Percentiles rank a stretch among this genome's conserved stretches.
These are phyloP conservation scores for Diadegma fenestrale DNA, from an alignment of 2,888 invertebrate species.

Conservation along the genomic window DNA sequence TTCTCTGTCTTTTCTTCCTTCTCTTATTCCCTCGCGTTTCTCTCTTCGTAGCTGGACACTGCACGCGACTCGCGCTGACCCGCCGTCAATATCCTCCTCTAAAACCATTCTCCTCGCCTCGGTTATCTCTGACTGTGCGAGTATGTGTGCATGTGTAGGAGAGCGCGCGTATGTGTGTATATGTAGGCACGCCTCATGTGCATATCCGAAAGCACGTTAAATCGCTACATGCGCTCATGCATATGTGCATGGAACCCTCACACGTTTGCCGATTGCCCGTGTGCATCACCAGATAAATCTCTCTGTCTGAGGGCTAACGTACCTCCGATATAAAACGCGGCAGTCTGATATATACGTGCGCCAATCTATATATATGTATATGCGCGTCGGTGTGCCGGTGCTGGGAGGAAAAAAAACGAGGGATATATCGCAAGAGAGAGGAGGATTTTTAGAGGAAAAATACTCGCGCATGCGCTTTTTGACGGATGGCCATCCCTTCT, in stretches of 20 bases:
- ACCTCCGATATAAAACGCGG: slow-evolving; percentile 70
- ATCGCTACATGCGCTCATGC: slow-evolving; percentile 62
- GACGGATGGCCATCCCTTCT: slow-evolving; percentile 51
- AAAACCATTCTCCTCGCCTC: slow-evolving; percentile 13
- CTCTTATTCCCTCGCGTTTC: slow-evolving; percentile 20
- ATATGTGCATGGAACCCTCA: slow-evolving; percentile 70
- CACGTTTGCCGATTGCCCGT: slow-evolving; percentile 79
- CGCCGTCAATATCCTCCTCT: slow-evolving; percentile 41
- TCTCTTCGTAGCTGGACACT: slow-evolving; percentile 60
- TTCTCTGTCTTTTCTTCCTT: slow-evolving; percentile 35
- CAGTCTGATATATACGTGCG: slow-evolving; percentile 49
- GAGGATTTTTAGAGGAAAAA: slow-evolving; percentile 63
- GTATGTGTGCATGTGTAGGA: slow-evolving; percentile 19
- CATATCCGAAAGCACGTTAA: slow-evolving; percentile 34
- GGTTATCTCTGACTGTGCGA: background rate
- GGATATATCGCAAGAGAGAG: slow-evolving; percentile 45
- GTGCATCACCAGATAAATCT: slow-evolving; percentile 83
- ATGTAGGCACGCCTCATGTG: slow-evolving; percentile 17
- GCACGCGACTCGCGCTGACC: slow-evolving; percentile 47
- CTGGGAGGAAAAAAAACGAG: slow-evolving; percentile 57
- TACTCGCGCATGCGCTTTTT: slow-evolving; percentile 59
- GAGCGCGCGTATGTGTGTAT: slow-evolving; percentile 9
- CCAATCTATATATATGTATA: background rate
- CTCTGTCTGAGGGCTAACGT: slow-evolving; percentile 79
- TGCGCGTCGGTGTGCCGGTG: slow-evolving; percentile 25